These are phyloP conservation scores for Ophioninae sp. DNA, from an alignment of 2,888 invertebrate genomes.

Conservation along the genomic window DNA sequence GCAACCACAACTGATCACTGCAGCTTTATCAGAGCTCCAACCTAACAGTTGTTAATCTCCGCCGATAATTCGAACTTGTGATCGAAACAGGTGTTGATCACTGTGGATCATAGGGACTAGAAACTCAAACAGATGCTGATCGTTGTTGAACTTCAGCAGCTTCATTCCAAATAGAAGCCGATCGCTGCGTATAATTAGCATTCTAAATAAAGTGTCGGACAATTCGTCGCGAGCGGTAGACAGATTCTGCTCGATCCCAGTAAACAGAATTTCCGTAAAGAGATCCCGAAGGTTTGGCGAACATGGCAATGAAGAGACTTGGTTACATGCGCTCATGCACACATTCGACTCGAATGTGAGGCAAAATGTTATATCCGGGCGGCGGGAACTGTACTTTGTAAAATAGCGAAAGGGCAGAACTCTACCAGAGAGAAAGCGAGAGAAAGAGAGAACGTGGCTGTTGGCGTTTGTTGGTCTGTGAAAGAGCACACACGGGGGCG, in stretches of 20 bases:
- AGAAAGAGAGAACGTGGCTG: constrained; percentile 16
- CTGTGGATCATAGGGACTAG: too few species aligned
- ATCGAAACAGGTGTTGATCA: too few species aligned
- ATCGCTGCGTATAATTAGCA: constrained; percentile 5
- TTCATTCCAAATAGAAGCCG: too few species aligned
- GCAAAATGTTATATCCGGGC: constrained; percentile 42
- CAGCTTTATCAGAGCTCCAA: too few species aligned
- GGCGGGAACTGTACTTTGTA: constrained; percentile 59
- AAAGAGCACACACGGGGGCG: constrained; percentile 40
- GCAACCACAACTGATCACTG: too few species aligned
- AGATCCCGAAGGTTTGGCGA: constrained; percentile 44
- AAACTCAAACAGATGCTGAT: too few species aligned
- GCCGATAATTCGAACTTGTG: too few species aligned
- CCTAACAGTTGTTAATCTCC: too few species aligned
- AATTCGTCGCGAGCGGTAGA: not conserved
- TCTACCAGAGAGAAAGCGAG: constrained; percentile 16
- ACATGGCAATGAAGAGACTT: constrained; percentile 37
- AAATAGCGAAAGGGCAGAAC: constrained; percentile 47
- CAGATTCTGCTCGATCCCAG: constrained; percentile 32
- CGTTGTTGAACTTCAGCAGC: too few species aligned
- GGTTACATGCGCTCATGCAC: constrained; percentile 1
- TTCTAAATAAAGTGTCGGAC: constrained; percentile 20
- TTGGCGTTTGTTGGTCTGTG: constrained; percentile 41
- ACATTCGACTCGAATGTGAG: constrained; percentile 24
- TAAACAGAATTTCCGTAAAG: constrained; percentile 60